phyloP scores from a whole-genome alignment of 2,797 vertebrate species.

The Paratrypauchen microcephalus region DNA sequence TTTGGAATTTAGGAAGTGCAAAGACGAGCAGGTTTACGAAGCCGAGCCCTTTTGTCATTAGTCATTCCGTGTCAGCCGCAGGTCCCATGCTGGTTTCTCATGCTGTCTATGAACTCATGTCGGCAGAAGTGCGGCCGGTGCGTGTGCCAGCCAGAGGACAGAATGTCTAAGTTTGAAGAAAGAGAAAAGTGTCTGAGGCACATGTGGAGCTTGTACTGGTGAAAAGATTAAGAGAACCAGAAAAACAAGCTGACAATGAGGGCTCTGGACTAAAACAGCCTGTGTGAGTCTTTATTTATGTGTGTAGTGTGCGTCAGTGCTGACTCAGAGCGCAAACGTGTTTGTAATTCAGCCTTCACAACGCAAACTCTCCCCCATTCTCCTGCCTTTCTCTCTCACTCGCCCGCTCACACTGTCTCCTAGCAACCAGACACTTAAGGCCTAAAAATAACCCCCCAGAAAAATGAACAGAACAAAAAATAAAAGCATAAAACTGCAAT shows the following conservation, averaged over 20 bases:
- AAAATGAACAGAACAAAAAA: slow-evolving; percentile 83
- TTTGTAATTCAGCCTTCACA: slow-evolving; percentile 83
- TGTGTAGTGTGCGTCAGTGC: slow-evolving; percentile 70
- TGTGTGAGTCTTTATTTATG: slow-evolving; percentile 47
- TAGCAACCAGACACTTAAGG: slow-evolving; percentile 85
- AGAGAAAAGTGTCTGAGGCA: slow-evolving; percentile 47
- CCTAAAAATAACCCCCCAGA: slow-evolving; percentile 82
- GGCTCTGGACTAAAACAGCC: slow-evolving; percentile 61
- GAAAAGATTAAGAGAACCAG: slow-evolving; percentile 67
- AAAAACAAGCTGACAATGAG: slow-evolving; percentile 76
- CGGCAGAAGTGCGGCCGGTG: slow-evolving; percentile 5
- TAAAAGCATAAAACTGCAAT: slow-evolving; percentile 78
- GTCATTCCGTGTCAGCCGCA: background rate
- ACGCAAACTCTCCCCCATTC: slow-evolving; percentile 74
- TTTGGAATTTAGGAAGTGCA: slow-evolving; percentile 3
- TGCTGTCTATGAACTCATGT: slow-evolving; percentile 5
- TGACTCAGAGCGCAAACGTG: slow-evolving; percentile 79
- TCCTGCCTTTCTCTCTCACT: slow-evolving; percentile 57
- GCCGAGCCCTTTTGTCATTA: background rate
- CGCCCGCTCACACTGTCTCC: slow-evolving; percentile 72
- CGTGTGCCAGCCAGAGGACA: slow-evolving; percentile 21
- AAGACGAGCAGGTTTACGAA: background rate
- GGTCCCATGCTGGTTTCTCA: slow-evolving; percentile 4
- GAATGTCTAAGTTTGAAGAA: slow-evolving; percentile 30
- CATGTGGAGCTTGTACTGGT: slow-evolving; percentile 34